Evolutionary conservation across 2,888 invertebrate genomes (phyloP), one percentile per base, ranked within the genome.

Genomic region (Cheilosia soror): DNA sequence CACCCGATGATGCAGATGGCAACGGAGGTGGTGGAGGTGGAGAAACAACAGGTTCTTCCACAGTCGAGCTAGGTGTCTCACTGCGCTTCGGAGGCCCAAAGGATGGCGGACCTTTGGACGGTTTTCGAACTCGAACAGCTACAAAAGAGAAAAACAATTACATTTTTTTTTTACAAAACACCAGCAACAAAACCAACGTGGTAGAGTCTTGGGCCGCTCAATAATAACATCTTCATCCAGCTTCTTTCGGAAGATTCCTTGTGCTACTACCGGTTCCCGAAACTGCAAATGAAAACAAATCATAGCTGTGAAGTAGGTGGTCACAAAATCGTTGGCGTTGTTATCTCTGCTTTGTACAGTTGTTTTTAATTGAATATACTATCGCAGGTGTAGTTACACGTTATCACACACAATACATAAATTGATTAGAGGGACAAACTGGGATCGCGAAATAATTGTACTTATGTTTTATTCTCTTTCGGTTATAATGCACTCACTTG

Each of bases 211-310:
- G 44, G 91, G 89, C 42, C 89, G 88, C 85, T 89, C 88, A 66
- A 89, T 89, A 76, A 90, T 89, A 40, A 89, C 80, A 57, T 88
- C 90, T 87, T 91, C 90, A 76, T 91, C 91, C 51, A 89, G 89
- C 60, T 89, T 90, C 72, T 89, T 90, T 11, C 90, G 90, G 87
- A 92, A 92, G 37, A 91, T 89, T 47, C 92, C 92, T 80, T 91
- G 90, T 0, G 66, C 88, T 71, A 89, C 89, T 33, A 88, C 89
- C 20, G 90, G 89, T 60, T 89, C 89, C 47, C 89, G 89, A 86
- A 91, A 89, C 91, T 91, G 83, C 33, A 88, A 87, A 58, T 53
- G 68, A 40, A 84, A 76, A 73, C 29, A 68, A 55, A 68, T 7
- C 53, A 25, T 47, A 55, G 29, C 31, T 37, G 5, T 71, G 4